Conservation (phyloP, 2,113 vertebrate species). For the Anhinga anhinga region DNA sequence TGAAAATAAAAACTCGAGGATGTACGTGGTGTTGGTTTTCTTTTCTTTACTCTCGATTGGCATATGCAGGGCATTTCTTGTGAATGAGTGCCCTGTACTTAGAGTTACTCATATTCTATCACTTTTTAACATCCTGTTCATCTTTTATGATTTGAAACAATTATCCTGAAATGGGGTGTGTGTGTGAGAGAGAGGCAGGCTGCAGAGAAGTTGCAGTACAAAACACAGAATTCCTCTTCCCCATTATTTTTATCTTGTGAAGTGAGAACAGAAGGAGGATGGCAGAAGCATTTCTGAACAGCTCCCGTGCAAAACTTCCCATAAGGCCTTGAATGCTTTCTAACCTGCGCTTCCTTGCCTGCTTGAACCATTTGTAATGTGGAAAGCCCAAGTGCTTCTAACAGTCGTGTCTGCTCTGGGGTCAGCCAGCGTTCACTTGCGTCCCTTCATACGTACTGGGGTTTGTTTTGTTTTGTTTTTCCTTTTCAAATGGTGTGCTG, state of each 20-base stretch:
- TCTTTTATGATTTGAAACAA: slow-evolving; percentile 13
- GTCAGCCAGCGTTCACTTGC: background rate
- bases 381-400: background rate
- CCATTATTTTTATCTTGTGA: background rate
- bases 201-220: background rate
- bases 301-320: background rate
- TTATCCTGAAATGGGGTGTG: background rate
- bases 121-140: background rate
- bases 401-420: background rate
- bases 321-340: background rate
- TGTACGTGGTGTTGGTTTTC: background rate
- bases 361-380: background rate
- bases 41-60: background rate
- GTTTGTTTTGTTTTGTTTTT: background rate
- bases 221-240: background rate
- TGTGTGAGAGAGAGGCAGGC: background rate
- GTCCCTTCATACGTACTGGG: background rate
- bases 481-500: background rate
- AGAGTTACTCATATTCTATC: background rate
- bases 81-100: background rate
- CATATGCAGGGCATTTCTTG: background rate
- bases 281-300: background rate
- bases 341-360: background rate
- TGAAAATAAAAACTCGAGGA: background rate
- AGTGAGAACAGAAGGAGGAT: background rate